Evolutionary conservation across 1,140 invertebrate genomes (phyloP), one percentile per base, ranked within the genome.

Genomic region (Physella acuta): DNA sequence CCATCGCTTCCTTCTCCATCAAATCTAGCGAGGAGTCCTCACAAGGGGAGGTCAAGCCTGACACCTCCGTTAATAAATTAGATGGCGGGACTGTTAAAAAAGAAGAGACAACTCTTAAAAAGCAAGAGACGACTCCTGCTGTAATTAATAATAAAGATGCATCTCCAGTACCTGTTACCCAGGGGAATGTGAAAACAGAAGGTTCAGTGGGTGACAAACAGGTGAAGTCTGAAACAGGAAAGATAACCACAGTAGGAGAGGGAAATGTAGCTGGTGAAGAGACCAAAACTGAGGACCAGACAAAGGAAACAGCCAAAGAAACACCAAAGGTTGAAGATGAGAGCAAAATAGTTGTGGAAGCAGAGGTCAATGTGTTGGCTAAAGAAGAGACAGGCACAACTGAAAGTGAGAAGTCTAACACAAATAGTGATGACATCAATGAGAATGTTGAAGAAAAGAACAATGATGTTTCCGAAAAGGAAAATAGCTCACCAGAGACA

Each of bases 221-320:
- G 36, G 28, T 33, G 3, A 16, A 28, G 24, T 28, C 34, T n/a
- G 56, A 62, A 8, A 52, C 49, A 33, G 68, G 58, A 62, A 62
- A 70, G 53, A 59, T 71, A 55, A 71, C 63, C 53, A 34, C 8
- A 4, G 60, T 60, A 59, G 72, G 52, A 36, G 34, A 71, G 1
- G 56, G 26, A 1, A 26, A 65, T 8, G 37, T 26, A 44, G 44
- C 33, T 39, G 34, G 58, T 11, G 53, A 20, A 26, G 37, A 66
- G 11, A 64, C 24, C 44, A 39, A 52, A 14, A n/a, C n/a, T n/a
- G n/a, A n/a, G n/a, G n/a, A n/a, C n/a, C n/a, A n/a, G n/a, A n/a
- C n/a, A n/a, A n/a, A n/a, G n/a, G n/a, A n/a, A n/a, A n/a, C n/a
- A n/a, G n/a, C n/a, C n/a, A n/a, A n/a, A n/a, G n/a, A n/a, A n/a